Evolutionary conservation across 2,797 vertebrate species (phyloP), one percentile per base, ranked within the genome.

Genomic region (Brachyalestes nurse): DNA sequence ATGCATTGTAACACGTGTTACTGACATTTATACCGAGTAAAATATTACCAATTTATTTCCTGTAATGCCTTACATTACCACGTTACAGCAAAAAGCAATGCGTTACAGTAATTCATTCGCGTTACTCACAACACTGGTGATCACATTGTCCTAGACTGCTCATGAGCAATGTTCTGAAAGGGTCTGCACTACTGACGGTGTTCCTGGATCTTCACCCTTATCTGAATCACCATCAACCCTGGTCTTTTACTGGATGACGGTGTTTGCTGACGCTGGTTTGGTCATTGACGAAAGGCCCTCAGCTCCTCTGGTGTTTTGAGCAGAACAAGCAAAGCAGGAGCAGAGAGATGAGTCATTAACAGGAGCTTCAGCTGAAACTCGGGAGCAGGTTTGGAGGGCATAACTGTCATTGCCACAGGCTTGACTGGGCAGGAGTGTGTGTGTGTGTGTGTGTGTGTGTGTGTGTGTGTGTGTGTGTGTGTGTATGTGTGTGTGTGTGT

Each of bases 361-460:
- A 40, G 61, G 58, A 78, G 79, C 60, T 81, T 78, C 55, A 75
- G 62, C 72, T 64, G 66, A 55, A 49, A 64, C 40, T 42, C 40
- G 55, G 66, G 51, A 21, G 66, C 47, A 17, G 72, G 84, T 83
- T 90, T 91, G 86, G 88, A 93, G 90, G 90, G 91, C 92, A 92
- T 93, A 92, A 88, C 91, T 93, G 91, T 94, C 90, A 93, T 92
- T 93, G 87, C 89, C 79, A 61, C 80, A 89, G 89, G 87, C 88
- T 90, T 87, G 87, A 90, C 87, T 81, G 80, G 87, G 85, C 86
- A 88, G 88, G 90, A 80, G 78, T 85, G 87, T 88, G 89, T 92
- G 89, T 85, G 77, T 90, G 45, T 47, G 45, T 47, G 45, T 47
- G 45, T 47, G 45, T 47, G 45, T 47, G 45, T 4, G 45, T 4